Evolutionary conservation across 2,888 invertebrate species (phyloP).

Genomic region (Tipula lateralis): DNA sequence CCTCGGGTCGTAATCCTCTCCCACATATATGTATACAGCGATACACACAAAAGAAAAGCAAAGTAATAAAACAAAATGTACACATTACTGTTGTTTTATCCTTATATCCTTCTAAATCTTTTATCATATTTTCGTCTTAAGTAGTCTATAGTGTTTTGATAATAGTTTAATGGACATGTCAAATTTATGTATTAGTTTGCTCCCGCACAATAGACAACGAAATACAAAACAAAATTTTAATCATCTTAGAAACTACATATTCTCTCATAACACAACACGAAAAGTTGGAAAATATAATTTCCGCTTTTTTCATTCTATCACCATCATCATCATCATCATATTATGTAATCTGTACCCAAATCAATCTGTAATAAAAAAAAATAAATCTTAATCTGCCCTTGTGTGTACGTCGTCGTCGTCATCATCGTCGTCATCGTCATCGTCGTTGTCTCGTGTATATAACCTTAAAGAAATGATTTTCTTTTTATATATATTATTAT

Average conservation of each 20-base stretch:
- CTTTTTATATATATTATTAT: not conserved
- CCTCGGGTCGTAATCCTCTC: not conserved
- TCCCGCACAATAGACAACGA: not conserved
- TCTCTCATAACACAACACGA: not conserved
- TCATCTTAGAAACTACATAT: not conserved
- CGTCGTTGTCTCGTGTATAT: not conserved
- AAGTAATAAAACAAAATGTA: not conserved
- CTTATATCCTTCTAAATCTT: not conserved
- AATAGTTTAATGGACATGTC: slow-evolving; percentile 12
- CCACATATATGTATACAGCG: not conserved
- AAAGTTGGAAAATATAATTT: not conserved
- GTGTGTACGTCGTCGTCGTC: not conserved
- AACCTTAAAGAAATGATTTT: not conserved
- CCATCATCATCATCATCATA: not conserved
- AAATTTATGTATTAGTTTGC: not conserved
- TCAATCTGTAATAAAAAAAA: slow-evolving; percentile 19
- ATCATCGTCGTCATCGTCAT: not conserved
- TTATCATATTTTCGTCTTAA: not conserved
- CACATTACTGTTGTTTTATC: not conserved
- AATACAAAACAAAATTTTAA: not conserved
- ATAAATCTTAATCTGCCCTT: not conserved
- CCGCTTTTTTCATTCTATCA: slow-evolving; percentile 9
- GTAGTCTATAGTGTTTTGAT: not conserved
- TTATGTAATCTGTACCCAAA: not conserved
- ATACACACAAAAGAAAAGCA: not conserved